Evolutionary conservation across 2,113 vertebrate species (phyloP).

Genomic region (Shinisaurus crocodilurus): DNA sequence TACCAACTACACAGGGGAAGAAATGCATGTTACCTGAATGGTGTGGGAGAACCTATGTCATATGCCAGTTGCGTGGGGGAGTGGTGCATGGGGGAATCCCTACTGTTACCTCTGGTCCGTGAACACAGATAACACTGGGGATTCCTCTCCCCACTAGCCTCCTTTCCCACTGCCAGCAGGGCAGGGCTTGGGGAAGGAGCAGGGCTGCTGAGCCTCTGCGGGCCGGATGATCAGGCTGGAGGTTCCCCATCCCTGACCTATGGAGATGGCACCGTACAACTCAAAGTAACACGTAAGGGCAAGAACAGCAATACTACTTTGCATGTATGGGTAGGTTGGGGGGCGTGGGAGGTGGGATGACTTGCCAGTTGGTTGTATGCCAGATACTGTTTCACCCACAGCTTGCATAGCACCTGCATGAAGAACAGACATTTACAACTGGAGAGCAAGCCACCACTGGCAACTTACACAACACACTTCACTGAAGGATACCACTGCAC

Average conservation of each 20-base stretch:
- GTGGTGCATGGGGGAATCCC: too few species aligned
- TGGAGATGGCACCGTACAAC: too few species aligned
- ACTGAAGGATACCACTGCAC: constrained; percentile 31
- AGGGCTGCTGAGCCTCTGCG: too few species aligned
- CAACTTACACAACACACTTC: constrained; percentile 29
- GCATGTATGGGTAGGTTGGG: background rate
- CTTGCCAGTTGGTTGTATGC: background rate
- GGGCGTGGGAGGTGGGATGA: background rate
- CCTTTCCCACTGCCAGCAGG: too few species aligned
- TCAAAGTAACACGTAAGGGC: background rate
- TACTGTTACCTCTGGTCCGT: too few species aligned
- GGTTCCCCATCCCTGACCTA: background rate
- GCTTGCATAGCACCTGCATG: constrained; percentile 18
- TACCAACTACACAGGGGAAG: background rate
- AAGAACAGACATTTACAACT: constrained; percentile 26
- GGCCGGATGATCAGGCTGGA: background rate
- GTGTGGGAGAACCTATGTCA: background rate
- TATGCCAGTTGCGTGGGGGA: too few species aligned
- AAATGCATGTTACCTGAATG: background rate
- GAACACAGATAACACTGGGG: too few species aligned
- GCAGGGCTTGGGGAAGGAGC: too few species aligned
- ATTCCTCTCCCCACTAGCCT: too few species aligned
- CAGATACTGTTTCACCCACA: constrained; percentile 7
- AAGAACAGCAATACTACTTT: background rate
- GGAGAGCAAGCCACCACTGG: constrained; percentile 29